Evolutionary conservation across 2,797 vertebrate species (phyloP), one percentile per base, ranked within the genome.

Genomic region (Gambusia yucatana): DNA sequence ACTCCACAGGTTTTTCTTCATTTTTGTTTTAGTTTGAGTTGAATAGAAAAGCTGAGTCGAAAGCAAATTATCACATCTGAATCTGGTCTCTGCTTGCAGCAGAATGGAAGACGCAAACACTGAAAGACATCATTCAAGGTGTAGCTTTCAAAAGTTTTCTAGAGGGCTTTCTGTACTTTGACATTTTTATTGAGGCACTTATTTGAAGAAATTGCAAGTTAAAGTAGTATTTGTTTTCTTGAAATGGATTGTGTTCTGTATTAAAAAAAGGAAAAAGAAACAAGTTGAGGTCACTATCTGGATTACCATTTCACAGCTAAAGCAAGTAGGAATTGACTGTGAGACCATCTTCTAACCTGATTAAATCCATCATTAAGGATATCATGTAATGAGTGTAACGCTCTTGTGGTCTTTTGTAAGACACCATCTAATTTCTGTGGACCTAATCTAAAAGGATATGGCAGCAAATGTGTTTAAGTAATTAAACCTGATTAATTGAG

Each of bases 401-500:
- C 78, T 82, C 75, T 85, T 75, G 84, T 84, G 78, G 63, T 83
- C 87, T 90, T 71, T 73, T 91, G 80, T 91, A 83, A 86, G 88
- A 90, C 87, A 85, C 83, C 70, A 81, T 80, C 65, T 75, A 70
- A 75, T 85, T 90, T 86, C 87, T 83, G 82, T 63, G 22, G 78
- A 82, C 79, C 78, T 90, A 89, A 92, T 92, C 84, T 89, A 83
- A 90, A 87, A 84, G 81, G 86, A 93, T 92, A 89, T 92, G 89
- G 79, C 13, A 41, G 87, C 84, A 90, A 92, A 93, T 89, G 87
- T 57, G 77, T 92, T 92, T 80, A 88, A 90, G 87, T 89, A 91
- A 95, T 94, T 92, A 92, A 89, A 88, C 79, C 83, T 90, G 90
- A 94, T 93, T 91, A 93, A 94, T 92, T 87, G 90, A 91, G 88